A percentile compares a stretch with the other conserved stretches of the same genome.
Conservation (phyloP, 1,140 invertebrate species). For the Octopus bimaculoides region DNA sequence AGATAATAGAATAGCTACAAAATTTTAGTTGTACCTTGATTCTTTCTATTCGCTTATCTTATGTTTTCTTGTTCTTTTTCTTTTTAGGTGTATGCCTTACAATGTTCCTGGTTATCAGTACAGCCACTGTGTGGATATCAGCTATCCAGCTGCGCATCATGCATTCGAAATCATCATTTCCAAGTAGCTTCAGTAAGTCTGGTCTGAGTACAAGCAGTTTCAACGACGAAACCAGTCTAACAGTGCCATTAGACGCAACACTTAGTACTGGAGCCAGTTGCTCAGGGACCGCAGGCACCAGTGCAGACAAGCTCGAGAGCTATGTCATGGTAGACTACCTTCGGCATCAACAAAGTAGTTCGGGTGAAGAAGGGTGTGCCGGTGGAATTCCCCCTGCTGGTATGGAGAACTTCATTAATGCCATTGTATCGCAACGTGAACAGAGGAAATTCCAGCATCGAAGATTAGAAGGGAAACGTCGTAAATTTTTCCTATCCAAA, state of each 20-base stretch:
- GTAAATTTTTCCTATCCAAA: conserved; percentile 9
- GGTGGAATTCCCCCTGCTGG: neutral
- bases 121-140: conserved; percentile 7
- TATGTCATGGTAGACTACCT: conserved; percentile 1
- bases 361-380: neutral
- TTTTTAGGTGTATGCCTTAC: conserved; percentile 7
- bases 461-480: neutral
- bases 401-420: conserved; percentile 11
- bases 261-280: neutral
- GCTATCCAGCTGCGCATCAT: conserved; percentile 8
- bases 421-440: conserved; percentile 11
- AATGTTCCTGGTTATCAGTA: neutral
- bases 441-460: neutral
- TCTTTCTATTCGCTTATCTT: no score
- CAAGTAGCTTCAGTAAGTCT: neutral
- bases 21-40: no score
- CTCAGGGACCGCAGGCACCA: neutral
- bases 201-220: neutral
- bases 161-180: neutral
- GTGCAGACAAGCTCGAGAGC: conserved; percentile 3
- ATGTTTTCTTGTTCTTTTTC: neutral
- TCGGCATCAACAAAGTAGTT: neutral
- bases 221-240: neutral
- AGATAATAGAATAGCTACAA: no score
- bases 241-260: neutral